phyloP scores from a whole-genome alignment of 2,888 invertebrate species.

The Scotopteryx bipunctaria region DNA sequence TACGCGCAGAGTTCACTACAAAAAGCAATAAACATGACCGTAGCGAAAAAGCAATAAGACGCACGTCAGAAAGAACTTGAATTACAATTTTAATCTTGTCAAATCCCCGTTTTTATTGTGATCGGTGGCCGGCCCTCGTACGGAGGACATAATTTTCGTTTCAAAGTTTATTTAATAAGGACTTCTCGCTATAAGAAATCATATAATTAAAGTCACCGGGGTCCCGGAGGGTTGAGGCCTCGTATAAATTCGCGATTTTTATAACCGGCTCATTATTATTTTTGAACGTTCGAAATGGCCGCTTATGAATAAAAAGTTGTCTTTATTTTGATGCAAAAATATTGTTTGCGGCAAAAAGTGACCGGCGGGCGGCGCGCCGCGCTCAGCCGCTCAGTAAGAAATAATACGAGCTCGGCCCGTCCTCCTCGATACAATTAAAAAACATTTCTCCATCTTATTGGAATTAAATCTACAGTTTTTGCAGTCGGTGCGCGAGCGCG shows the following conservation, averaged over 20 bases:
- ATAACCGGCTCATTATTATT: conserved; percentile 78
- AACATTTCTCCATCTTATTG: conserved; percentile 36
- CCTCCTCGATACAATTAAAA: conserved; percentile 44
- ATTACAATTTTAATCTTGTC: conserved; percentile 83
- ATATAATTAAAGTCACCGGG: conserved; percentile 66
- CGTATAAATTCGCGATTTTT: conserved; percentile 79
- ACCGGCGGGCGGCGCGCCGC: conserved; percentile 43
- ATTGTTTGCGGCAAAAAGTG: conserved; percentile 65
- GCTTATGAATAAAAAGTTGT: conserved; percentile 75
- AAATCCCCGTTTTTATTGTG: conserved; percentile 80
- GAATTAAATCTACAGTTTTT: conserved; percentile 30
- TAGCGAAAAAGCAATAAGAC: conserved; percentile 79
- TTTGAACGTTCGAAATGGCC: conserved; percentile 67
- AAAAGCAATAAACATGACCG: conserved; percentile 58
- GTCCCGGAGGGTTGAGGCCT: conserved; percentile 51
- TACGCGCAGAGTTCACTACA: conserved; percentile 51
- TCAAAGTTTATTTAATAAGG: conserved; percentile 79
- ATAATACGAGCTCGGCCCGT: conserved; percentile 39
- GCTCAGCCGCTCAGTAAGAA: conserved; percentile 49
- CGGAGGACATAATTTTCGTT: conserved; percentile 74
- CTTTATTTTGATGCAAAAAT: conserved; percentile 78
- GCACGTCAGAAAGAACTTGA: conserved; percentile 79
- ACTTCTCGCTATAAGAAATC: conserved; percentile 74
- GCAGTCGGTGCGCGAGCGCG: conserved; percentile 33
- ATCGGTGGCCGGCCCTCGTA: conserved; percentile 55